Conservation (phyloP, 2,888 invertebrate genomes). For the Scaptomyza reducta region DNA sequence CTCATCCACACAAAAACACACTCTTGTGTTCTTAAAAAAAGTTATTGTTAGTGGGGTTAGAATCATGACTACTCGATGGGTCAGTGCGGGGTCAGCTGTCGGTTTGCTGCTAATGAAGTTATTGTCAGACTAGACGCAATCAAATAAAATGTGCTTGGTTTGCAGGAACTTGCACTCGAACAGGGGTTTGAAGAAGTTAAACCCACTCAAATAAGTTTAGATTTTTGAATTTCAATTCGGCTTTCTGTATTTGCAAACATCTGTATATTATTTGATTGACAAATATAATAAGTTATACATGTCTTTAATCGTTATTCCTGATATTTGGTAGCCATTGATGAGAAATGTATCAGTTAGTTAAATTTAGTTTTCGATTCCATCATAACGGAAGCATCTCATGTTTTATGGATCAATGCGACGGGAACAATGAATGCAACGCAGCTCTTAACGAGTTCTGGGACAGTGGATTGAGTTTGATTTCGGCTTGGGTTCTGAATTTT, state of each 20-base stretch:
- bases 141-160: conserved; percentile 12
- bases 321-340: conserved; percentile 9
- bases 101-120: conserved; percentile 64
- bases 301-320: not conserved
- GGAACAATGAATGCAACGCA: conserved; percentile 54
- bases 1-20: conserved; percentile 29
- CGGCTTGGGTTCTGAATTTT: conserved; percentile 28
- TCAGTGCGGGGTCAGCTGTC: conserved; percentile 37
- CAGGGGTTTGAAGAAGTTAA: not conserved
- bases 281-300: not conserved
- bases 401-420: conserved; percentile 69
- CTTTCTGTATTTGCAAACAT: not conserved
- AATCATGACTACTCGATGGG: conserved; percentile 3
- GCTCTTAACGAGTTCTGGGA: conserved; percentile 32
- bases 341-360: conserved; percentile 14
- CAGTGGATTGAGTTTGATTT: conserved; percentile 6
- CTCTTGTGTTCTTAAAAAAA: conserved; percentile 48
- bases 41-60: conserved; percentile 38
- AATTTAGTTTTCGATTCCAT: conserved; percentile 4
- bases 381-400: conserved; percentile 56
- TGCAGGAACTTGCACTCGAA: not conserved
- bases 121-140: conserved; percentile 41
- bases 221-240: not conserved
- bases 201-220: too few relatives aligned
- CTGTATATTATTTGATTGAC: not conserved